Conservation (phyloP, 2,888 invertebrate species). For the Scelioninae gen. 2 region DNA sequence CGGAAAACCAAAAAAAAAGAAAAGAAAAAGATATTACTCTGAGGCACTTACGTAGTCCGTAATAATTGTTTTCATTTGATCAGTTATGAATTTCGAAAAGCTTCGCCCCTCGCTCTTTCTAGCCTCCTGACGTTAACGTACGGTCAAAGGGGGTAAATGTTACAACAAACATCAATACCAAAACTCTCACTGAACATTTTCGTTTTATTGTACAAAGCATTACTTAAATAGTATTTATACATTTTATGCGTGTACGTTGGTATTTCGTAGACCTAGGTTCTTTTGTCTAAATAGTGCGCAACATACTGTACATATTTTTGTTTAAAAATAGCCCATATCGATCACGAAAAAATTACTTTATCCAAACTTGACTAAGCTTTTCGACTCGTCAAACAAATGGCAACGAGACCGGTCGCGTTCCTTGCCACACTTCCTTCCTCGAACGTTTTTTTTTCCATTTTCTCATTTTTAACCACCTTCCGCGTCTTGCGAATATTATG, state of each 20-base stretch:
- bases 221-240: slow-evolving; percentile 73
- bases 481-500: slow-evolving; percentile 37
- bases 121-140: slow-evolving; percentile 17
- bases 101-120: slow-evolving; percentile 24
- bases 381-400: slow-evolving; percentile 5
- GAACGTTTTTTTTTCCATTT: neutral
- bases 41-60: slow-evolving; percentile 57
- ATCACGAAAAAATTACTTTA: slow-evolving; percentile 61
- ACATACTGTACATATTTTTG: slow-evolving; percentile 66
- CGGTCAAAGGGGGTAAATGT: neutral
- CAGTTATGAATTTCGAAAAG: slow-evolving; percentile 38
- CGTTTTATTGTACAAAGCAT: slow-evolving; percentile 75
- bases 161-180: slow-evolving; percentile 20
- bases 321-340: slow-evolving; percentile 63
- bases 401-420: slow-evolving; percentile 1
- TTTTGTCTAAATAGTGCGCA: slow-evolving; percentile 69
- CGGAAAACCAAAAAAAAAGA: slow-evolving; percentile 40
- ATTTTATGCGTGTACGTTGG: slow-evolving; percentile 65
- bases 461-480: neutral
- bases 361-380: slow-evolving; percentile 34
- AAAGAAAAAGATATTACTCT: slow-evolving; percentile 51
- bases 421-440: neutral
- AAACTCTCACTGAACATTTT: slow-evolving; percentile 67
- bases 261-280: slow-evolving; percentile 66
- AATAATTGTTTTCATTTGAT: slow-evolving; percentile 46